Conservation (phyloP, 1,140 invertebrate species). For the Drosophila ironensis region DNA sequence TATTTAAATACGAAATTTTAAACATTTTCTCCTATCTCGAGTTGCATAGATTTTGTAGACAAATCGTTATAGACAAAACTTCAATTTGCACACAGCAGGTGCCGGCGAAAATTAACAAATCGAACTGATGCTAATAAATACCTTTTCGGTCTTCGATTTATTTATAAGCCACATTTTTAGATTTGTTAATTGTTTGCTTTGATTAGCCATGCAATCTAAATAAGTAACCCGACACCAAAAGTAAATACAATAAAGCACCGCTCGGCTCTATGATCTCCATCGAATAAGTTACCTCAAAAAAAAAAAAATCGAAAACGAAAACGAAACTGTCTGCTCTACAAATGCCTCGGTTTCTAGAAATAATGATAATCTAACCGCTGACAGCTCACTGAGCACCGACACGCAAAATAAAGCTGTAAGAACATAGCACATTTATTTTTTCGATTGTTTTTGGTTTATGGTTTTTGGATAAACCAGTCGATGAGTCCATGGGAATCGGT, state of each 20-base stretch:
- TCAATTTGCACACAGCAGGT: slow-evolving; percentile 4
- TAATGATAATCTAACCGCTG: slow-evolving; percentile 46
- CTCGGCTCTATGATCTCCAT: no score
- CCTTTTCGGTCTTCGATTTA: slow-evolving; percentile 8
- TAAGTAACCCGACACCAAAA: slow-evolving; percentile 30
- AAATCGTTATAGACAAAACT: neutral
- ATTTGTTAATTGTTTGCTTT: slow-evolving; percentile 36
- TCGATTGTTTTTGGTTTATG: slow-evolving; percentile 14
- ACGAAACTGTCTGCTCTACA: slow-evolving; percentile 6
- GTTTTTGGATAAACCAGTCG: slow-evolving; percentile 54
- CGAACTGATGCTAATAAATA: slow-evolving; percentile 11
- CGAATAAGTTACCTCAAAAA: neutral
- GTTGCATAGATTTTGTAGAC: neutral
- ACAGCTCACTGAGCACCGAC: slow-evolving; percentile 53
- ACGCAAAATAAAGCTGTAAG: slow-evolving; percentile 46
- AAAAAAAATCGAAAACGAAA: neutral
- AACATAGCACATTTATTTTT: slow-evolving; percentile 28
- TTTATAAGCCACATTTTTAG: slow-evolving; percentile 33
- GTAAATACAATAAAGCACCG: neutral
- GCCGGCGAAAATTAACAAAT: slow-evolving; percentile 8
- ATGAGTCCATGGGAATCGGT: slow-evolving; percentile 45
- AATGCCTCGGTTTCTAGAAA: slow-evolving; percentile 3
- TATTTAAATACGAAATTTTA: no score
- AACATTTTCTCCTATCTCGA: no score
- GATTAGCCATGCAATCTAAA: slow-evolving; percentile 37